Percentiles rank a stretch among this genome's conserved stretches.
Conservation (phyloP, 2,113 vertebrate species). For the Rattus rattus region DNA sequence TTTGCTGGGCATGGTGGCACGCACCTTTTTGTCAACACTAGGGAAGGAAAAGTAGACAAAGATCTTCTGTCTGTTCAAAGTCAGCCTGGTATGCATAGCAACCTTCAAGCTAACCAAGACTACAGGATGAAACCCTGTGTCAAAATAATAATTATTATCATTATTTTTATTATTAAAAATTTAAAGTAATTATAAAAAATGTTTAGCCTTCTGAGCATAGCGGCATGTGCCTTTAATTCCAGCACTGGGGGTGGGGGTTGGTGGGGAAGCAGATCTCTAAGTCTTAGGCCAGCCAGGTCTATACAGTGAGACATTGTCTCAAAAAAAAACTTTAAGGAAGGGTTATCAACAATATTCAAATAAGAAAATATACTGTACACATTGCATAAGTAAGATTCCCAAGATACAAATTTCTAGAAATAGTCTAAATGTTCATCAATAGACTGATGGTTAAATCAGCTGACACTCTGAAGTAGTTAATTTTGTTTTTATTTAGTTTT, state of each 20-base stretch:
- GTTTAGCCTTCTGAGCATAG: background rate
- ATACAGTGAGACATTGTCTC: background rate
- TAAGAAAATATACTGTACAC: slow-evolving; percentile 41
- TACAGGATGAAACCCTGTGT: background rate
- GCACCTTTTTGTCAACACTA: background rate
- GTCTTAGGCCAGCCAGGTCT: background rate
- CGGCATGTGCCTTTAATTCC: background rate
- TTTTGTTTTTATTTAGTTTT: background rate
- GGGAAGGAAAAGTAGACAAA: background rate
- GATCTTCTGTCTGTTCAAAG: background rate
- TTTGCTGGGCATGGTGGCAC: background rate
- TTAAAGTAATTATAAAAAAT: background rate
- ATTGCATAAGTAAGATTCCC: slow-evolving; percentile 15
- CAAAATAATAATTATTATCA: background rate
- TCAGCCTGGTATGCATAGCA: background rate
- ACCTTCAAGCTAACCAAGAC: background rate
- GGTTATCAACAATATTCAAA: background rate
- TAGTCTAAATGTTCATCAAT: slow-evolving; percentile 1
- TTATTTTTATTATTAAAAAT: background rate
- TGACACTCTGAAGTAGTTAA: slow-evolving; percentile 11
- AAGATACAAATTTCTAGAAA: background rate
- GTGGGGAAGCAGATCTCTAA: background rate
- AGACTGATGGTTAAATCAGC: background rate
- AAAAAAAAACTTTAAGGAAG: background rate
- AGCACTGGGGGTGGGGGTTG: background rate